Evolutionary conservation across 2,797 vertebrate species (phyloP).

Genomic region (Brachyrhaphis roseni): DNA sequence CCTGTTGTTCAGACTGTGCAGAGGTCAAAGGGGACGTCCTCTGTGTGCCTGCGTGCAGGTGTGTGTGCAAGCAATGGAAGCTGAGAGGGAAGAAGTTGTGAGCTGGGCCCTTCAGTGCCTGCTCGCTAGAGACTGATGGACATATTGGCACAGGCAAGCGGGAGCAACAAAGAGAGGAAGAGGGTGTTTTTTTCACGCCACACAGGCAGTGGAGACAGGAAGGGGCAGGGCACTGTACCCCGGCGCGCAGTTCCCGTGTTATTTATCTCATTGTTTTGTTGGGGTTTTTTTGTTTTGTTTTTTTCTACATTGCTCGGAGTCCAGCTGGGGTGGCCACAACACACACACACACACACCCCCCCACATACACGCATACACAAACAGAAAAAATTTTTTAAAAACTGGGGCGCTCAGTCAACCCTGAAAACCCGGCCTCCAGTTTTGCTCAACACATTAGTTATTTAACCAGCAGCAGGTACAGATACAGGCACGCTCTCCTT

Average conservation of each 20-base stretch:
- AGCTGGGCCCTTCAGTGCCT: slow-evolving; percentile 21
- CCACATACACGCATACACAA: not conserved
- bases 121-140: slow-evolving; percentile 57
- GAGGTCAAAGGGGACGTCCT: not conserved
- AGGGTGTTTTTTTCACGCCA: slow-evolving; percentile 38
- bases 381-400: slow-evolving; percentile 27
- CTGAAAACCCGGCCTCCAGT: slow-evolving; percentile 34
- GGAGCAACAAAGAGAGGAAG: slow-evolving; percentile 83
- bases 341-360: slow-evolving; percentile 22
- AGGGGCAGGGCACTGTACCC: slow-evolving; percentile 74
- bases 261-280: slow-evolving; percentile 76
- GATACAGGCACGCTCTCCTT: slow-evolving; percentile 22
- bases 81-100: slow-evolving; percentile 55
- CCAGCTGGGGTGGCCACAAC: slow-evolving; percentile 66
- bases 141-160: slow-evolving; percentile 67
- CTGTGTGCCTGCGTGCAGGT: slow-evolving; percentile 25
- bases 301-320: slow-evolving; percentile 24
- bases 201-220: slow-evolving; percentile 74
- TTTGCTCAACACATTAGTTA: slow-evolving; percentile 33
- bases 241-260: slow-evolving; percentile 68
- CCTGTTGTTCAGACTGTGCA: not conserved
- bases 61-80: slow-evolving; percentile 30
- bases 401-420: slow-evolving; percentile 44
- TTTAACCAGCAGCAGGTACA: slow-evolving; percentile 26
- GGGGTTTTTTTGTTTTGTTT: too few relatives aligned